phyloP scores from a whole-genome alignment of 2,797 vertebrate genomes.

The Poecile montanus region DNA sequence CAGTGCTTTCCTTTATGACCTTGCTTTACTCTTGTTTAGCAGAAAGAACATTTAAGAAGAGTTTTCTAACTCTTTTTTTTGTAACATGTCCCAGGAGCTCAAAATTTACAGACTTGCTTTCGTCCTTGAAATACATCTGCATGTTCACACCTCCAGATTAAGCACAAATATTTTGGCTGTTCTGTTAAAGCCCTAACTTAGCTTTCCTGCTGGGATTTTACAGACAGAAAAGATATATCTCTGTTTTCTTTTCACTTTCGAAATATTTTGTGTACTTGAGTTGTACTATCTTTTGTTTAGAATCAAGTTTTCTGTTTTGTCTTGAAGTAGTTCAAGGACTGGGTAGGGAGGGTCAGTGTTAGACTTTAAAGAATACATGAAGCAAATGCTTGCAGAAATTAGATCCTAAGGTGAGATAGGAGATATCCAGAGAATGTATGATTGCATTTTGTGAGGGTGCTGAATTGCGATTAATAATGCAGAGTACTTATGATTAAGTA shows the following conservation, averaged over 20 bases:
- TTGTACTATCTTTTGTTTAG: background rate
- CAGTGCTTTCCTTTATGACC: background rate
- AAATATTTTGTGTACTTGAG: conserved; percentile 36
- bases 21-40: background rate
- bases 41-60: background rate
- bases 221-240: background rate
- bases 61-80: background rate
- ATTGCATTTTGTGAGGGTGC: background rate
- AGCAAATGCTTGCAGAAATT: background rate
- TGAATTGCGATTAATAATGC: background rate
- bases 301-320: conserved; percentile 4
- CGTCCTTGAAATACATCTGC: background rate
- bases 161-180: conserved; percentile 34
- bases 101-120: background rate
- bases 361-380: background rate
- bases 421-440: background rate
- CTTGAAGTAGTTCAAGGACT: conserved; percentile 18
- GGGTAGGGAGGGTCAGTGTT: background rate
- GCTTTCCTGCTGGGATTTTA: conserved; percentile 2
- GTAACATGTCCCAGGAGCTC: background rate
- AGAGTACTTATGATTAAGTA: background rate
- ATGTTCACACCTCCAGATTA: background rate
- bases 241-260: background rate
- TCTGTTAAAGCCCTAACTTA: background rate
- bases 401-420: background rate